These are phyloP conservation scores for Semibalanus balanoides DNA, from an alignment of 1,140 invertebrate genomes.

Conservation along the genomic window DNA sequence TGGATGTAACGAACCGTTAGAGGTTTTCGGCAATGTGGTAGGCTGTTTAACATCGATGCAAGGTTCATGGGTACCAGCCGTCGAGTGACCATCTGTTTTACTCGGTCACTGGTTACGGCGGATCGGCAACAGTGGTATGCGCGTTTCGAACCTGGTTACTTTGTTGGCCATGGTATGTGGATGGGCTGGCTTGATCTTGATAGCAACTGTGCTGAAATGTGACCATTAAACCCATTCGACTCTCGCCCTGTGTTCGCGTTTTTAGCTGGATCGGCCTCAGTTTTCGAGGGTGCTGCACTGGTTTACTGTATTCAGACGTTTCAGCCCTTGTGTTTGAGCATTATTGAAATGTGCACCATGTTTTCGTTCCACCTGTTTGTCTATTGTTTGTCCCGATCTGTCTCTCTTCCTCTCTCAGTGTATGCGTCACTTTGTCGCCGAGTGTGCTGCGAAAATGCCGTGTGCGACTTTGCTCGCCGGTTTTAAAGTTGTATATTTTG, in stretches of 20 bases:
- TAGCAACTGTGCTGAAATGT: not conserved
- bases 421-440: not conserved
- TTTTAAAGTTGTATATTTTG: constrained; percentile 3
- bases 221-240: not conserved
- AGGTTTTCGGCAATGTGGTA: too few relatives aligned
- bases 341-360: not conserved
- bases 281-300: not conserved
- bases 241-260: too few relatives aligned
- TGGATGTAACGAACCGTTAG: not conserved
- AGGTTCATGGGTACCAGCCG: not conserved
- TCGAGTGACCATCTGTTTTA: not conserved
- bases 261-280: not conserved
- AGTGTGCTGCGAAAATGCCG: not conserved
- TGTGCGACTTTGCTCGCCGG: not conserved
- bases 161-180: too few relatives aligned
- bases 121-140: too few relatives aligned
- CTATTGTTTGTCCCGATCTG: not conserved
- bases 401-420: too few relatives aligned
- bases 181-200: not conserved
- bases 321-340: not conserved
- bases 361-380: not conserved
- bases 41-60: too few relatives aligned
- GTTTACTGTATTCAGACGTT: too few relatives aligned
- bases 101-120: too few relatives aligned
- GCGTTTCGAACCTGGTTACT: too few relatives aligned